Percentiles rank a stretch among this genome's conserved stretches.
These are phyloP conservation scores for Mobula hypostoma DNA, from an alignment of 2,113 vertebrate genomes.

Conservation along the genomic window DNA sequence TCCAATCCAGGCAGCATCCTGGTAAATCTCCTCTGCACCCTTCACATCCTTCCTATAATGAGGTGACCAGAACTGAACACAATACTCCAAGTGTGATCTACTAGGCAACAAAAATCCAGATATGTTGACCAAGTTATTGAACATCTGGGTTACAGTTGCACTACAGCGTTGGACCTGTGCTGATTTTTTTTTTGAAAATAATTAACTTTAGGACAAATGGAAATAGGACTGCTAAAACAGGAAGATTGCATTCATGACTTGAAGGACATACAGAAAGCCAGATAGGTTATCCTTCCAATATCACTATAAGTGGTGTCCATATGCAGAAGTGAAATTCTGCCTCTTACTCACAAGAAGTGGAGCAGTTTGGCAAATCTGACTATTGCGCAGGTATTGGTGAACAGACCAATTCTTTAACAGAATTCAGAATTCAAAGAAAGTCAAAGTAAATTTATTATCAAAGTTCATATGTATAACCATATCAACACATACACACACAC, in stretches of 20 bases:
- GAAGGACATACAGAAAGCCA: not conserved
- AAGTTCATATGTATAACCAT: too few relatives aligned
- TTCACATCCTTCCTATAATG: too few relatives aligned
- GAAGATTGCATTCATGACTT: not conserved
- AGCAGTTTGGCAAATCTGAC: not conserved
- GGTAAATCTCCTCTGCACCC: too few relatives aligned
- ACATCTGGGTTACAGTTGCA: not conserved
- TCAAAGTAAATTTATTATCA: too few relatives aligned
- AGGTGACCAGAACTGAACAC: too few relatives aligned
- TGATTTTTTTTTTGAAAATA: not conserved
- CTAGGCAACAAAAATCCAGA: not conserved
- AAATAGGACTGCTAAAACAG: not conserved
- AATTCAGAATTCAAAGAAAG: too few relatives aligned
- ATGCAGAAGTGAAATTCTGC: not conserved
- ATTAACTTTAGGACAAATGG: not conserved
- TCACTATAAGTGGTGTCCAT: not conserved
- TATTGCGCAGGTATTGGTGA: not conserved
- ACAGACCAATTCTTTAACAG: not conserved
- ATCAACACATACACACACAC: too few relatives aligned
- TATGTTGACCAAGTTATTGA: not conserved
- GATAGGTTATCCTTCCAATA: not conserved
- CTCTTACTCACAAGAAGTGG: not conserved
- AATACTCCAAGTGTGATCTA: too few relatives aligned
- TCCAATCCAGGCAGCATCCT: too few relatives aligned
- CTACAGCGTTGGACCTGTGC: not conserved